Percentiles rank a stretch among this genome's conserved stretches.
Conservation (phyloP, 1,140 invertebrate species). For the Rhyzopertha dominica region DNA sequence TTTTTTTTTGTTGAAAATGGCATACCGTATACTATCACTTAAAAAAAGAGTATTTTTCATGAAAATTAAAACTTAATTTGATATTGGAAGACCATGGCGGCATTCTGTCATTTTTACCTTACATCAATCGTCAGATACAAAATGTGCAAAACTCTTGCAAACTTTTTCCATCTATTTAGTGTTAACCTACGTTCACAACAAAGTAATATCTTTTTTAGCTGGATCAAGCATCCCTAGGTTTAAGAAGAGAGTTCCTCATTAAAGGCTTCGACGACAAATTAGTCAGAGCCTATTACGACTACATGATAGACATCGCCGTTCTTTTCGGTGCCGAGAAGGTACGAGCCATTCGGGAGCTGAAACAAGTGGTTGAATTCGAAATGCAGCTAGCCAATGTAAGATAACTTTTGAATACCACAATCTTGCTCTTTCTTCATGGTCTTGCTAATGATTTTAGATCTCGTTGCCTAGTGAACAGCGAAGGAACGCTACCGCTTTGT, state of each 20-base stretch:
- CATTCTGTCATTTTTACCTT: no score
- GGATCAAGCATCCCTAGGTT: conserved; percentile 85
- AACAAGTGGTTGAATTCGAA: conserved; percentile 85
- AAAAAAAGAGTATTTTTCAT: no score
- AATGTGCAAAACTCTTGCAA: no score
- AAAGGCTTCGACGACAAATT: conserved; percentile 76
- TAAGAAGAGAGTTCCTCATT: conserved; percentile 83
- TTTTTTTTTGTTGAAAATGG: no score
- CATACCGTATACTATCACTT: no score
- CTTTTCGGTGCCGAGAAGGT: conserved; percentile 75
- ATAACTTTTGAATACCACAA: no score
- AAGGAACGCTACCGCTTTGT: conserved; percentile 83
- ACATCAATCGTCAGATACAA: no score
- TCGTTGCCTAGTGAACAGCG: conserved; percentile 86
- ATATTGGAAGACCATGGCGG: no score
- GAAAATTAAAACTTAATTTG: no score
- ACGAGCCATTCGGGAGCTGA: conserved; percentile 68
- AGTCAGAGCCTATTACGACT: conserved; percentile 73
- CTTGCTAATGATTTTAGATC: conserved; percentile 65
- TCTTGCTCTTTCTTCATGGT: not conserved
- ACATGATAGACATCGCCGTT: conserved; percentile 83
- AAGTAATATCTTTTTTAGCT: conserved; percentile 57
- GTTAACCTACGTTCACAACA: conserved; percentile 2
- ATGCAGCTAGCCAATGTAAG: conserved; percentile 88
- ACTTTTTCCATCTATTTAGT: no score